phyloP scores from a whole-genome alignment of 2,888 invertebrate species.

The Adelphocoris suturalis region DNA sequence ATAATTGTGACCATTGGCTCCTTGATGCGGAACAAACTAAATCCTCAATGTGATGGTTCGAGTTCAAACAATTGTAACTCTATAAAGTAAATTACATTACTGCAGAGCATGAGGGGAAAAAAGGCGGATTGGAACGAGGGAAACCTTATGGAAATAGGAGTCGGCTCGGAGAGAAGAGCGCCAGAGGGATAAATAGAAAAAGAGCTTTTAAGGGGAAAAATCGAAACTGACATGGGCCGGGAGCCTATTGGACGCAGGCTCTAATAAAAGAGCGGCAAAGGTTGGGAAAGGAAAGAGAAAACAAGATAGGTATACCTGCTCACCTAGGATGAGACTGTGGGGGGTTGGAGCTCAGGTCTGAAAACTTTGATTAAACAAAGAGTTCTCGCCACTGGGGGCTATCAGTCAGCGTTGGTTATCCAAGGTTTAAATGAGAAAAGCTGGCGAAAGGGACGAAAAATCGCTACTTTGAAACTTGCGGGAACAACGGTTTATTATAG shows the following conservation, averaged over 20 bases:
- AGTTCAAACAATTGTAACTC: not conserved
- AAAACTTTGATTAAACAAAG: conserved; percentile 65
- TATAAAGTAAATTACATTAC: not conserved
- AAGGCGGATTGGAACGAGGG: not conserved
- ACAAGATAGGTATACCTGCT: conserved; percentile 18
- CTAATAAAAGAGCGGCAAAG: conserved; percentile 7
- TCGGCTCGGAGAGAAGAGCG: not conserved
- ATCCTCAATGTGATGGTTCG: too few species aligned
- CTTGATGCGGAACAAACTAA: too few species aligned
- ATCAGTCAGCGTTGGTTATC: conserved; percentile 53
- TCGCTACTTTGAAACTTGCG: not conserved
- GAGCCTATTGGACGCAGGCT: conserved; percentile 8
- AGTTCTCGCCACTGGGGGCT: conserved; percentile 45
- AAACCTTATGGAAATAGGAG: conserved; percentile 15
- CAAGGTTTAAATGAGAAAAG: conserved; percentile 7
- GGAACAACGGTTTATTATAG: not conserved
- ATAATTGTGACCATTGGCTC: too few species aligned
- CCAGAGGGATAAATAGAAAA: conserved; percentile 8
- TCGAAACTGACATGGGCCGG: not conserved
- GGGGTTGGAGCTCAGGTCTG: not conserved
- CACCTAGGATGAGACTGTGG: not conserved
- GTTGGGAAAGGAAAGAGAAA: not conserved
- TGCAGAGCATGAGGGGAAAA: not conserved
- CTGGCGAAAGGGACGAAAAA: not conserved
- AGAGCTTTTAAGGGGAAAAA: not conserved